Percentiles rank a stretch among this genome's conserved stretches.
phyloP scores from a whole-genome alignment of 2,113 vertebrate genomes.

The Pogona vitticeps region DNA sequence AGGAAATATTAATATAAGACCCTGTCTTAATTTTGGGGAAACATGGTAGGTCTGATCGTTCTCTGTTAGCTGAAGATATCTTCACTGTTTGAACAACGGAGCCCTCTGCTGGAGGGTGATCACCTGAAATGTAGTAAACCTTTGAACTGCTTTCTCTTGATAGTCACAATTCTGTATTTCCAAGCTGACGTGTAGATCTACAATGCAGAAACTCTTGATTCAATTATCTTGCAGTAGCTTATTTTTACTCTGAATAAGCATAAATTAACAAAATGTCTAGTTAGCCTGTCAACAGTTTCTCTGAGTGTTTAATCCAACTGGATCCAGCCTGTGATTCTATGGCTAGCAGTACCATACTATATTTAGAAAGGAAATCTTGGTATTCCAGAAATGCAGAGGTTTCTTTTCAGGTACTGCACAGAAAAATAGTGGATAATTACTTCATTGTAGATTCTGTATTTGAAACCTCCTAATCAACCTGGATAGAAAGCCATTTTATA shows the following conservation, averaged over 20 bases:
- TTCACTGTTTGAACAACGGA: background rate
- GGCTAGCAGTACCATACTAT: background rate
- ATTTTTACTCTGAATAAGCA: background rate
- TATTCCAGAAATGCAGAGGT: background rate
- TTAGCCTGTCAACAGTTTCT: background rate
- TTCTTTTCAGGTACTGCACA: background rate
- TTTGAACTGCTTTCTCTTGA: background rate
- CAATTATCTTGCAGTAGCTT: background rate
- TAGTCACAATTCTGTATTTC: background rate
- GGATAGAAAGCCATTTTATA: no score
- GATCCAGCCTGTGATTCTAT: background rate
- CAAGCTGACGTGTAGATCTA: background rate
- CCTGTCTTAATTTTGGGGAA: no score
- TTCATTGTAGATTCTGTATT: background rate
- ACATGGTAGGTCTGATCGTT: background rate
- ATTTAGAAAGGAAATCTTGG: background rate
- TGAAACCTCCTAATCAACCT: no score
- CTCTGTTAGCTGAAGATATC: background rate
- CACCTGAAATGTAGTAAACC: background rate
- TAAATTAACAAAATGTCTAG: background rate
- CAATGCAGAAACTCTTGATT: slow-evolving; percentile 14
- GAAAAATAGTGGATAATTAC: background rate
- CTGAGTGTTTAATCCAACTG: background rate
- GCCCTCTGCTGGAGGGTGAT: slow-evolving; percentile 34
- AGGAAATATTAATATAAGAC: no score